These are phyloP conservation scores for Cenopis cana DNA, from an alignment of 2,888 invertebrate genomes.

Conservation along the genomic window DNA sequence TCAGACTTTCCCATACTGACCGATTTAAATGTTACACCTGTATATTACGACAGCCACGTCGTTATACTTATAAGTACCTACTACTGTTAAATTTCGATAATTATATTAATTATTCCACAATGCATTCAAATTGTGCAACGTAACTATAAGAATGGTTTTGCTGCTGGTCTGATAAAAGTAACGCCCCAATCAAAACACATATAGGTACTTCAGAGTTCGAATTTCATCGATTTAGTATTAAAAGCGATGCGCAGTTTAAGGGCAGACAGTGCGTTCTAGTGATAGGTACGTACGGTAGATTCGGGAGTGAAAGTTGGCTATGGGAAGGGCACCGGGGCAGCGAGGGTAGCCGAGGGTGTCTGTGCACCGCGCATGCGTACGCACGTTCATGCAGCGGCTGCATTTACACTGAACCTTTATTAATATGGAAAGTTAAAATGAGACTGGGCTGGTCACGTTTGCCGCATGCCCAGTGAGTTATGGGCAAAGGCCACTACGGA, in stretches of 20 bases:
- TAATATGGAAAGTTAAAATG: too few species aligned
- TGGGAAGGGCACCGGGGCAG: slow-evolving; percentile 79
- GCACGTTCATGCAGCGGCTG: slow-evolving; percentile 56
- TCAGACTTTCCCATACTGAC: too few species aligned
- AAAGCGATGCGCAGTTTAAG: slow-evolving; percentile 22
- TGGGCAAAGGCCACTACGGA: too few species aligned
- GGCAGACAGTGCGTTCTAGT: slow-evolving; percentile 48
- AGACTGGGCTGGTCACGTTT: too few species aligned
- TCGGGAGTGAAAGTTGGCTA: slow-evolving; percentile 78
- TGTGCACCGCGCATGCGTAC: slow-evolving; percentile 59
- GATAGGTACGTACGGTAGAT: slow-evolving; percentile 54
- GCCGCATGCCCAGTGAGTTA: too few species aligned
- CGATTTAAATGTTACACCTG: too few species aligned
- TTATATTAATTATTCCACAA: too few species aligned
- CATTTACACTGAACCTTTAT: slow-evolving; percentile 35
- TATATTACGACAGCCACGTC: too few species aligned
- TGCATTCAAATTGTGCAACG: too few species aligned
- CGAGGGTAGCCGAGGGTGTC: slow-evolving; percentile 51
- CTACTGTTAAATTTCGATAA: too few species aligned
- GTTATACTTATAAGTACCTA: too few species aligned
- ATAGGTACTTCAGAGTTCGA: neutral
- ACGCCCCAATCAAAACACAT: slow-evolving; percentile 2
- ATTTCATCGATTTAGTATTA: slow-evolving; percentile 17
- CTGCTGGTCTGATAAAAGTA: slow-evolving; percentile 7
- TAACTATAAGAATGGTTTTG: neutral